Evolutionary conservation across 30 jellyfish, hydroid and myxozoan species (phyloP), one percentile per base, ranked within the genome.

Genomic region (Morbakka virulenta): DNA sequence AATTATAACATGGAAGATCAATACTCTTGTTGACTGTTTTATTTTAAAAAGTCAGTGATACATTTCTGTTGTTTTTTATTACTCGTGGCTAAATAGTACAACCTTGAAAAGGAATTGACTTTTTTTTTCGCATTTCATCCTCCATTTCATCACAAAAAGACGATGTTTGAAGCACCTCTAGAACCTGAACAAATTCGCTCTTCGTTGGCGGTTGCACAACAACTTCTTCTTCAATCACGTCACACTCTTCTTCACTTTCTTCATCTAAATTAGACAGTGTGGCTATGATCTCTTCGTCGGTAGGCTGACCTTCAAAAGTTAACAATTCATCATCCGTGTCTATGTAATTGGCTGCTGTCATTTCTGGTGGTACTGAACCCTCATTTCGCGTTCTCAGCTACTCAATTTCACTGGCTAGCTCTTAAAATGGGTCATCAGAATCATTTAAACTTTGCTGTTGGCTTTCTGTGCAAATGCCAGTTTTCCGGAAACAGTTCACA

Each of bases 211-310:
- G 64, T 64, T 64, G 77, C 28, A 64, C 64, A 64, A 28, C 66
- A 64, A 64, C 77, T 64, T 64, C 77, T 64, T 64, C 77, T 64
- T 64, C 77, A 64, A 64, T 64, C 77, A 64, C 22, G 77, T 64
- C 77, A 64, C 77, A 64, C 77, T 64, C 66, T 64, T 64, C 77
- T 64, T 64, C 64, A 64, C 77, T 64, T 64, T 64, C 77, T 64
- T 64, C 77, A 64, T 64, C 77, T 64, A 64, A 64, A 64, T 64
- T 28, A 64, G 77, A 64, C 22, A 64, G 65, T 64, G 11, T 28
- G 64, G 64, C 64, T 13, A 64, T 64, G 77, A 64, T 64, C 64
- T 64, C 64, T 64, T 64, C 64, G 64, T 64, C 77, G 4, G 77
- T 64, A 64, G 28, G 77, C 22, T 64, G 77, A 64, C 77, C 77